phyloP scores from a whole-genome alignment of 2,888 invertebrate genomes.

The Apotomis betuletana region DNA sequence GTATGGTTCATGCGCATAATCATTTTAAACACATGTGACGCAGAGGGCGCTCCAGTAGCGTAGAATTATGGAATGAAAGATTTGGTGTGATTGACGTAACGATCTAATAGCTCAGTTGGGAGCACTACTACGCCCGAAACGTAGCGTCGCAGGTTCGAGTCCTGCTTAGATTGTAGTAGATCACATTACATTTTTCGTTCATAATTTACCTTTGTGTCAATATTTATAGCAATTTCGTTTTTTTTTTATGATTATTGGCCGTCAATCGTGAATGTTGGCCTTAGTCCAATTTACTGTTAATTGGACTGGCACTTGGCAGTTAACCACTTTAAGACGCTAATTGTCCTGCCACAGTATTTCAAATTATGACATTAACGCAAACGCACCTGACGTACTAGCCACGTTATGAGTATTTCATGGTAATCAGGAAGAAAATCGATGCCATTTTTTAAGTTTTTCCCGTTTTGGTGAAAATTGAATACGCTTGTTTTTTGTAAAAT shows the following conservation, averaged over 20 bases:
- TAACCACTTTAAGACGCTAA: slow-evolving; percentile 32
- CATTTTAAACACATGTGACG: no score
- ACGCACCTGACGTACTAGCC: slow-evolving; percentile 12
- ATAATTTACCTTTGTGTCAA: no score
- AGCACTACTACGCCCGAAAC: no score
- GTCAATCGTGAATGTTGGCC: slow-evolving; percentile 27
- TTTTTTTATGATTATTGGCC: not conserved
- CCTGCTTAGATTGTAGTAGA: no score
- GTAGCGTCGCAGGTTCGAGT: no score
- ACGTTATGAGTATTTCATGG: slow-evolving; percentile 27
- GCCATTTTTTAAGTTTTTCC: not conserved
- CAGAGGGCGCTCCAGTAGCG: no score
- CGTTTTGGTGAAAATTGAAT: not conserved
- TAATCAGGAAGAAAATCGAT: slow-evolving; percentile 34
- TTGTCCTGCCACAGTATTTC: slow-evolving; percentile 27
- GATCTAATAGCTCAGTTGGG: no score
- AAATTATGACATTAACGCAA: slow-evolving; percentile 33
- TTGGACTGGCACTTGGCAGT: slow-evolving; percentile 19
- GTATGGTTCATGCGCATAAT: no score
- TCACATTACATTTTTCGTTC: no score
- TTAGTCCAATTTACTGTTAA: slow-evolving; percentile 31
- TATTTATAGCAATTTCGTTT: no score
- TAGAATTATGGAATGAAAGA: no score
- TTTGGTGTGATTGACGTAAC: no score
- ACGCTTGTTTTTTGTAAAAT: not conserved